These are phyloP conservation scores for Megaleporinus macrocephalus DNA, from an alignment of 2,113 vertebrate species.

Conservation along the genomic window DNA sequence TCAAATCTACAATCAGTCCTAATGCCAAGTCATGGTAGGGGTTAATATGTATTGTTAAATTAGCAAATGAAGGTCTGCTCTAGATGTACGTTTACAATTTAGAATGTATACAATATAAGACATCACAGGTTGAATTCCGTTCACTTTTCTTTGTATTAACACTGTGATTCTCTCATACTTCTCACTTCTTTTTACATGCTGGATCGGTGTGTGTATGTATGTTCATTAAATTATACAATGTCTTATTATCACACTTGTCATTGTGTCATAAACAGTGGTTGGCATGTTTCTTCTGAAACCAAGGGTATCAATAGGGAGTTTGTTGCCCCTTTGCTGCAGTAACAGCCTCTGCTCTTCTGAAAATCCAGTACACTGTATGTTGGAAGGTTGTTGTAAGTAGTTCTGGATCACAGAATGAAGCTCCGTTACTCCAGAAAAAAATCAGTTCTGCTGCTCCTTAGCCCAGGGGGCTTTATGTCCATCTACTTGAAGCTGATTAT, in stretches of 20 bases:
- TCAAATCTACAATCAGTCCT: constrained; percentile 24
- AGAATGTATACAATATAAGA: constrained; percentile 71
- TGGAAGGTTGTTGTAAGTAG: no score
- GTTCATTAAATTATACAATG: constrained; percentile 78
- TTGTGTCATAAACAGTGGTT: background rate
- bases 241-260: constrained; percentile 63
- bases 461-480: no score
- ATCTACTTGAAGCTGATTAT: no score
- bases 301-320: no score
- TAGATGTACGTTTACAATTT: constrained; percentile 60
- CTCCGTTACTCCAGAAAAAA: no score
- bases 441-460: no score
- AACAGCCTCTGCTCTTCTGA: no score
- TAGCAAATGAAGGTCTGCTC: constrained; percentile 40
- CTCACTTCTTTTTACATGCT: constrained; percentile 80
- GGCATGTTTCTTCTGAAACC: no score
- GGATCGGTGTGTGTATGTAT: constrained; percentile 69
- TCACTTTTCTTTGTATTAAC: constrained; percentile 79
- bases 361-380: no score
- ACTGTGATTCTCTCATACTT: constrained; percentile 78
- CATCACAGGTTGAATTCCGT: constrained; percentile 68
- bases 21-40: constrained; percentile 61
- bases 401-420: no score
- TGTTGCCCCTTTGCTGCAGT: no score
- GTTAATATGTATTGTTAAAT: constrained; percentile 61